Base-by-base conservation (phyloP, 2,113 vertebrate species). In the Casuarius casuarius region DNA sequence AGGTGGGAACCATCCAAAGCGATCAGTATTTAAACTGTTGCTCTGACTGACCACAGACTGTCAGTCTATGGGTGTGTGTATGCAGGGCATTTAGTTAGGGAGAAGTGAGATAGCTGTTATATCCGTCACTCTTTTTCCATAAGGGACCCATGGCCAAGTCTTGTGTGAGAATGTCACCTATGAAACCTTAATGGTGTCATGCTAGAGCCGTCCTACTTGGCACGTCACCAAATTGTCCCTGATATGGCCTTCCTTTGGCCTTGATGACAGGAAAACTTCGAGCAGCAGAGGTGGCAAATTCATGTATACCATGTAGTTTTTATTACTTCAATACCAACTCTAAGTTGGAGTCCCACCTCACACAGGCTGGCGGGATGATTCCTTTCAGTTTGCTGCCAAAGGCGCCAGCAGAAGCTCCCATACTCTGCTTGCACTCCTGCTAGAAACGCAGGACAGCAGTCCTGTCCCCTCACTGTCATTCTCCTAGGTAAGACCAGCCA, bases 61-160 rank as follows among this genome's bases (percentile, higher is more conserved):
- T 12, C 0, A 0, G 28, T 33, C 44, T 68, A 33, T 25, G 48
- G 12, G 63, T 23, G 54, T 19, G 22, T 9, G 0, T 40, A 15
- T 2, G 15, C 5, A 66, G 51, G 8, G 10, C 51, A 75, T 21
- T 5, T 26, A 28, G 56, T 58, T 29, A 75, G 31, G 40, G 28
- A 66, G 18, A 84, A 62, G 26, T 61, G 33, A 68, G 9, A 38
- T 3, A 66, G 52, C 26, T 29, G 18, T 59, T 49, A 28, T 7
- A 40, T 38, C 14, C 33, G 12, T 35, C 44, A 35, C 25, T 56
- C 5, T 49, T 75, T 26, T 71, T 70, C 31, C 16, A 1, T 35
- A 22, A 49, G 46, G 79, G 52, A 67, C 68, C 48, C 73, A 20
- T 29, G 33, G 12, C 63, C 46, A 84, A 63, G 35, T 9, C 38